Percentiles rank a stretch among this genome's conserved stretches.
These are phyloP conservation scores for Clepsis dumicolana DNA, from an alignment of 2,888 invertebrate species.

Conservation along the genomic window DNA sequence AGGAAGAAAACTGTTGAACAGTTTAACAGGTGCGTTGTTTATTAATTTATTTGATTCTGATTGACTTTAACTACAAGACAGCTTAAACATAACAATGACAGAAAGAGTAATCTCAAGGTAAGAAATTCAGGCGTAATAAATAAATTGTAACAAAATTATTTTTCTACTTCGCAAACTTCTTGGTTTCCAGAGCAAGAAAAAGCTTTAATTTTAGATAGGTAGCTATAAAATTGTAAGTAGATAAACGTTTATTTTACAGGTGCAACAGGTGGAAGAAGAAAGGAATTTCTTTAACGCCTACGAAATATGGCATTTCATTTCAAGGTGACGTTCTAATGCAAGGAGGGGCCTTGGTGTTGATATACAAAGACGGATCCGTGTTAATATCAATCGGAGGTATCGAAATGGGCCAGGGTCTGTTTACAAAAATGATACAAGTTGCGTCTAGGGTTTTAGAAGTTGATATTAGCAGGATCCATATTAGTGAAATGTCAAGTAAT, in stretches of 20 bases:
- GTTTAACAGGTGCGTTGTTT: constrained; percentile 89
- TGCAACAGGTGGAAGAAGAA: constrained; percentile 91
- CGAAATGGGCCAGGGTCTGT: constrained; percentile 97
- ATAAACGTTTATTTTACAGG: constrained; percentile 69
- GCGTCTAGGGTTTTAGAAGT: constrained; percentile 89
- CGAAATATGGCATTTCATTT: constrained; percentile 92
- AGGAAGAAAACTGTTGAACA: constrained; percentile 86
- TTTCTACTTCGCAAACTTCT: background rate
- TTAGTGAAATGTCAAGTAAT: constrained; percentile 91
- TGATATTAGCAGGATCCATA: constrained; percentile 88
- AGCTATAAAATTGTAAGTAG: background rate
- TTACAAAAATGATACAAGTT: constrained; percentile 95
- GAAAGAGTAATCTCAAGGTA: background rate
- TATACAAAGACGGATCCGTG: constrained; percentile 93
- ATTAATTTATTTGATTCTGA: background rate
- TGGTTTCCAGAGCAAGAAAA: background rate
- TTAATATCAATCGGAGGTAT: constrained; percentile 92
- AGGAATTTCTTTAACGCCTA: constrained; percentile 90
- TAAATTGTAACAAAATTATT: no score
- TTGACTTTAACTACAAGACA: no score
- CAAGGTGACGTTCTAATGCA: constrained; percentile 89
- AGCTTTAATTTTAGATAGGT: no score
- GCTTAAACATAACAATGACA: no score
- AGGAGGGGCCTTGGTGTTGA: constrained; percentile 91
- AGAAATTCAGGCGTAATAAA: no score